phyloP scores from a whole-genome alignment of 37 sponge, comb jelly and placozoan species.

The Ephydatia muelleri region DNA sequence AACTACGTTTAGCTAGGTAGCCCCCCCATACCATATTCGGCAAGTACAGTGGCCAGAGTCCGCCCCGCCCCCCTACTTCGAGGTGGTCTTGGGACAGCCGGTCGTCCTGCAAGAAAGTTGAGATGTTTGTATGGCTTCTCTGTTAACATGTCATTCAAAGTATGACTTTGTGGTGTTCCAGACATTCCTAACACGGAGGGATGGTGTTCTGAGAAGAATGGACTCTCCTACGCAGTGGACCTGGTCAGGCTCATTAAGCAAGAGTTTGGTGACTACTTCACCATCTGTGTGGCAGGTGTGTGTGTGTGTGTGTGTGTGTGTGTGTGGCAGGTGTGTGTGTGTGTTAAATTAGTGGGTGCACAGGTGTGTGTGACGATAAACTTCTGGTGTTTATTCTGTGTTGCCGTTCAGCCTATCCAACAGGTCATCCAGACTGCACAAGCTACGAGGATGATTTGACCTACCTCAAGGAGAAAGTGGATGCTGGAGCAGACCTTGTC shows the following conservation, averaged over 20 bases:
- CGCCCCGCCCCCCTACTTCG: conserved; percentile 12
- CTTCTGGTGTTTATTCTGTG: no score
- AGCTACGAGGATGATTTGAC: conserved; percentile 80
- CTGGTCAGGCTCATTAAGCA: conserved; percentile 80
- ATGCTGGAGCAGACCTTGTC: conserved; percentile 96
- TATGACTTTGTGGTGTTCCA: conserved; percentile 12
- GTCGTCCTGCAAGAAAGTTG: background rate
- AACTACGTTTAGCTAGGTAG: no score
- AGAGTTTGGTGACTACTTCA: conserved; percentile 94
- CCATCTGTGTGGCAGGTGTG: conserved; percentile 93
- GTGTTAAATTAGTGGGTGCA: no score
- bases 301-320: no score
- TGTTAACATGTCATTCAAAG: background rate
- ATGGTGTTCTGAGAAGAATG: conserved; percentile 56
- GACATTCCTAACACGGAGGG: conserved; percentile 70
- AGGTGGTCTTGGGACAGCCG: background rate
- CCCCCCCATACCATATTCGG: background rate
- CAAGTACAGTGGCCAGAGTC: background rate
- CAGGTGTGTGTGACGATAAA: no score
- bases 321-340: no score
- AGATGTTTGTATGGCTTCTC: background rate
- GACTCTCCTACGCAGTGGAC: conserved; percentile 81
- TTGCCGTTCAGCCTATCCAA: conserved; percentile 70
- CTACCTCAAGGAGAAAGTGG: conserved; percentile 95
- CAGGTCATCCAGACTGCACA: conserved; percentile 95